Base-by-base conservation (phyloP, 2,797 vertebrate species). In the Rhinatrema bivittatum region DNA sequence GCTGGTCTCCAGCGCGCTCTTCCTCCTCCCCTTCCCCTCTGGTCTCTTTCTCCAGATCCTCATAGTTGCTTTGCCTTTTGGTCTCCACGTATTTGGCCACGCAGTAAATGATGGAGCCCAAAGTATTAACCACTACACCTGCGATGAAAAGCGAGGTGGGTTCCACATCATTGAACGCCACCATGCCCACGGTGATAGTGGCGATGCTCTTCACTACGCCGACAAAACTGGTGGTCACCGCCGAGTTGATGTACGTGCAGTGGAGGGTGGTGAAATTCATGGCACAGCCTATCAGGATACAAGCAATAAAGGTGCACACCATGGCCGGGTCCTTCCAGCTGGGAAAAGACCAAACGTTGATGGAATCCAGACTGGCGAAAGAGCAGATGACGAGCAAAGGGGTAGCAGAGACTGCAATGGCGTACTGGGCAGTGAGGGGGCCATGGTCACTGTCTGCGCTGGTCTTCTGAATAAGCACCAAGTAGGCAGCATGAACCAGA, bases 261-360 rank as follows among this genome's bases (percentile, higher is more conserved):
- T 98, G 94, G 27, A 98, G 78, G 4, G 94, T 99, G 66, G 96
- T 99, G 75, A 99, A 98, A 80, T 97, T 97, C 93, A 98, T 98
- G 65, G 93, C 92, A 10, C 94, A 96, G 69, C 94, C 95, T 36
- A 99, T 91, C 46, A 93, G 31, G 51, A 94, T 50, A 33, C 91
- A 94, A 52, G 81, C 52, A 13, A 79, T 27, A 67, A 99, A 98
- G 66, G 90, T 91, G 68, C 72, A 68, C 1, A 88, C 81, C 81
- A 98, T 87, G 45, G 59, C 56, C 0, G 91, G 87, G 56, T 96
- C 87, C 42, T 70, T 82, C 95, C 95, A 99, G 17, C 91, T 93
- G 0, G 87, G 82, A 40, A 91, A 99, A 1, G 88, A 74, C 95
- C 94, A 99, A 75, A 93, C 88, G 1, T 86, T 73, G 53, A 97